A percentile compares a stretch with the other conserved stretches of the same genome.
Conservation (phyloP, 2,797 vertebrate species). For the Myotis planiceps region DNA sequence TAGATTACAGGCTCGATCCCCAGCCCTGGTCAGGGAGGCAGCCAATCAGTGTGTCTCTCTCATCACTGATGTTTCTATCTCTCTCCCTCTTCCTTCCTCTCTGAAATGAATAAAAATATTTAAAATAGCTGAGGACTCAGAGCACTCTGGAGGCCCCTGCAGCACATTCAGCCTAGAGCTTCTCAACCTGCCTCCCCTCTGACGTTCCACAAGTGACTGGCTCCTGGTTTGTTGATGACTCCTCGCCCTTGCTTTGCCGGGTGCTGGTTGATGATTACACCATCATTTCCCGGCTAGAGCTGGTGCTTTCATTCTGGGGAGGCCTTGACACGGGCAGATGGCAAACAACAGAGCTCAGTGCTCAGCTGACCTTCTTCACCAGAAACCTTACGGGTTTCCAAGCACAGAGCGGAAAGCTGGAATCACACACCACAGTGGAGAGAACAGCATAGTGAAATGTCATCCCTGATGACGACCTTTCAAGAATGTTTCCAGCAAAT, state of each 20-base stretch:
- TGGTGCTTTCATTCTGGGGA: background rate
- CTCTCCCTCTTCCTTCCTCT: no score
- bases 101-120: no score
- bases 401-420: background rate
- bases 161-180: background rate
- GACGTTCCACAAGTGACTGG: no score
- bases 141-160: no score
- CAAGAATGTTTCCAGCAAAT: conserved; percentile 6
- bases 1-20: no score
- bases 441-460: background rate
- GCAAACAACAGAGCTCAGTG: background rate
- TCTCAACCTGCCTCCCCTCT: background rate
- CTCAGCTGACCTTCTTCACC: background rate
- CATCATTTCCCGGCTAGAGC: background rate
- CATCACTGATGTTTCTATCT: no score
- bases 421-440: background rate
- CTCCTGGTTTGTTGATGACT: background rate
- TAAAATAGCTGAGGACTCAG: no score
- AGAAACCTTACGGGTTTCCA: background rate
- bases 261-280: background rate
- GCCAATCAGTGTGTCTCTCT: no score
- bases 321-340: background rate
- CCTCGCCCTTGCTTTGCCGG: background rate
- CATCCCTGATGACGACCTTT: background rate
- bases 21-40: no score